These are phyloP conservation scores for Saimiri boliviensis DNA, from an alignment of 2,113 vertebrate genomes.

Conservation along the genomic window DNA sequence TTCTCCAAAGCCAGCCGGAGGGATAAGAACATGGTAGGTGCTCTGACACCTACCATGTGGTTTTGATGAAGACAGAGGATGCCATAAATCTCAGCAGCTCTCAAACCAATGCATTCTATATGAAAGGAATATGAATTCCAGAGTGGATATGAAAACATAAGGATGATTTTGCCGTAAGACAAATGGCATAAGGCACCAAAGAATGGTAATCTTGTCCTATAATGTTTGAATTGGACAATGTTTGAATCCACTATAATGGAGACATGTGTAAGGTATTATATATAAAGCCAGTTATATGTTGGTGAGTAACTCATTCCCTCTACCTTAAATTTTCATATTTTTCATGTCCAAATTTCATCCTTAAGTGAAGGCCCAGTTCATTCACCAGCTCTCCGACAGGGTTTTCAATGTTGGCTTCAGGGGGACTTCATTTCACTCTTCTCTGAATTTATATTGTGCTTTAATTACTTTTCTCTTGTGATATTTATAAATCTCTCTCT, in stretches of 20 bases:
- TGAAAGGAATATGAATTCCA: background rate
- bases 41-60: background rate
- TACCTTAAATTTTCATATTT: background rate
- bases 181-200: background rate
- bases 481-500: background rate
- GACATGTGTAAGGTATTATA: background rate
- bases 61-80: background rate
- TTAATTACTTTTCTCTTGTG: background rate
- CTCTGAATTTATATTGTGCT: background rate
- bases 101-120: background rate
- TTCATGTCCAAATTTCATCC: background rate
- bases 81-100: background rate
- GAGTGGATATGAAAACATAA: background rate
- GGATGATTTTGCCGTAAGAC: background rate
- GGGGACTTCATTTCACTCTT: background rate
- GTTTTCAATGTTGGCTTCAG: background rate
- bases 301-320: background rate
- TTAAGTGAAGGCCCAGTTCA: background rate
- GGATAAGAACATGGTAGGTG: background rate
- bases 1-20: background rate
- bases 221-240: background rate
- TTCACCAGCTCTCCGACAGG: accelerated
- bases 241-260: background rate
- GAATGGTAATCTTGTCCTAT: background rate
- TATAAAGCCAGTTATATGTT: background rate